Base-by-base conservation (phyloP, 1,140 invertebrate genomes). In the Atopsyche davidsoni region DNA sequence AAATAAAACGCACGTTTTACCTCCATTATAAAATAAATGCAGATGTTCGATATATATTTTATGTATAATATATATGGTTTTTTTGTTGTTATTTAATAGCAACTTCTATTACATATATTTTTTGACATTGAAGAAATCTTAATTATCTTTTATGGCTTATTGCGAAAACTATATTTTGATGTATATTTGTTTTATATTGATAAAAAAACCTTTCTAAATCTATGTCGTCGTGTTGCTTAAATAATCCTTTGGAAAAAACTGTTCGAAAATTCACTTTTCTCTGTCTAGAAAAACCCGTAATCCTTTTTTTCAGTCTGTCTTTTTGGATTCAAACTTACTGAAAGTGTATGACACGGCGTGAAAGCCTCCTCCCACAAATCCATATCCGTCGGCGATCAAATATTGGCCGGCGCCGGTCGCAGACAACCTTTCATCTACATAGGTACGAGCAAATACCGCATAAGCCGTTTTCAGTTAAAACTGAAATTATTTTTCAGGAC, bases 381-480 rank as follows among this genome's bases (percentile, higher is more conserved):
- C 43, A 24, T 24, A 34, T 45, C 43, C 43, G 43, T 22, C 43
- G 35, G 28, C 22, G 35, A 45, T 45, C 28, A 45, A 45, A 45
- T 45, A 45, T 45, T 45, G 43, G 31, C 43, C 31, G 43, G 43
- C 43, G 43, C 43, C 43, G 43, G 43, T 45, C n/a, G n/a, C n/a
- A n/a, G n/a, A n/a, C n/a, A n/a, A n/a, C n/a, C n/a, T n/a, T n/a
- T n/a, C n/a, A n/a, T n/a, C n/a, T n/a, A n/a, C n/a, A n/a, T n/a
- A n/a, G n/a, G n/a, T n/a, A n/a, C n/a, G n/a, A n/a, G n/a, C n/a
- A n/a, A n/a, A n/a, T n/a, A n/a, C n/a, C n/a, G n/a, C n/a, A n/a
- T n/a, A n/a, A n/a, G n/a, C n/a, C 35, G 35, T 17, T 13, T 36
- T 36, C 35, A 31, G n/a, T 9, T 31, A 9, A 9, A 7, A 7